A percentile compares a stretch with the other conserved stretches of the same genome.
Conservation (phyloP, 2,888 invertebrate genomes). For the Anthoptus insignis region DNA sequence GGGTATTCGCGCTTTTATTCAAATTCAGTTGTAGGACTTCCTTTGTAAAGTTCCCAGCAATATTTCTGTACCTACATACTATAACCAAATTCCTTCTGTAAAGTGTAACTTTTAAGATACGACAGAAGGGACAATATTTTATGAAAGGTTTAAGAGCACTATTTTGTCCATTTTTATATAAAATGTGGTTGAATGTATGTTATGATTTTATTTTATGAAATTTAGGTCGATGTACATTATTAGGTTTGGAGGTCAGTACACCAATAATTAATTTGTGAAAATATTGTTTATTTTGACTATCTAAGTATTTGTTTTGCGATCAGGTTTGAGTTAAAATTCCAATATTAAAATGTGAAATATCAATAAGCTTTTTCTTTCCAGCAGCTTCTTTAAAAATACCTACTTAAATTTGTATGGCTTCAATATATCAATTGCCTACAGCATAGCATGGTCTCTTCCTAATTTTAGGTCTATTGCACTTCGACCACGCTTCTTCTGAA, state of each 20-base stretch:
- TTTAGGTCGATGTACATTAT: slow-evolving; percentile 30
- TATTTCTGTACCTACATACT: slow-evolving; percentile 22
- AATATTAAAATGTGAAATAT: no score
- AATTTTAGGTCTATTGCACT: no score
- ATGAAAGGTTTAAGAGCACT: slow-evolving; percentile 66
- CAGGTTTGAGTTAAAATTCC: no score
- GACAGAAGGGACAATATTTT: slow-evolving; percentile 72
- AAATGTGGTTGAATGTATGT: slow-evolving; percentile 29
- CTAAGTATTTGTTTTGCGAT: no score
- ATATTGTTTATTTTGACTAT: no score
- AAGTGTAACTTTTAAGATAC: slow-evolving; percentile 44
- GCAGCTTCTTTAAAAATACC: no score
- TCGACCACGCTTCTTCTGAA: no score
- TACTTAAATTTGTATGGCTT: no score
- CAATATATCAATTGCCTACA: no score
- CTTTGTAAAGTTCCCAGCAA: neutral
- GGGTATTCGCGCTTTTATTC: slow-evolving; percentile 12
- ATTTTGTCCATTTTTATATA: slow-evolving; percentile 62
- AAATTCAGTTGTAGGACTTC: slow-evolving; percentile 2
- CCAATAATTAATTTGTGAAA: no score
- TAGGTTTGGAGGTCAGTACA: neutral
- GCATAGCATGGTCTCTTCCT: no score
- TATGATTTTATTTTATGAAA: slow-evolving; percentile 23
- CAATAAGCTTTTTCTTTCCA: no score
- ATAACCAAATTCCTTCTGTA: slow-evolving; percentile 30